Conservation (phyloP, 1,140 invertebrate genomes). For the Zaprionus camerounensis region DNA sequence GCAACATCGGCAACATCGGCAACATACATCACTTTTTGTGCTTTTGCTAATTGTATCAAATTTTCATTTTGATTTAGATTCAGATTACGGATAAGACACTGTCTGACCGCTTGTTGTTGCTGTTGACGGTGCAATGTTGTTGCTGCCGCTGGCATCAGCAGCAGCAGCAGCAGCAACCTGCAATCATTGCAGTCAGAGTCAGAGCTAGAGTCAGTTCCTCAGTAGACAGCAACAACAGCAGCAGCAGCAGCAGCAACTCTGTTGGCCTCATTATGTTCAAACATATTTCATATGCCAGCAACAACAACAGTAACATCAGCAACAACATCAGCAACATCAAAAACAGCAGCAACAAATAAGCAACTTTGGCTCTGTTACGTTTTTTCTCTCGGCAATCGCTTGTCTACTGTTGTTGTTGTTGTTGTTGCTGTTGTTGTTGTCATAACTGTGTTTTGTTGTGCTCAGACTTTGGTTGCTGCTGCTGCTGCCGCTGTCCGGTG, state of each 20-base stretch:
- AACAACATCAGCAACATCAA: slow-evolving; percentile 29
- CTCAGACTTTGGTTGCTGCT: slow-evolving; percentile 42
- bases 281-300: slow-evolving; percentile 70
- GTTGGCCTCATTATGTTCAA: slow-evolving; percentile 68
- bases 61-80: slow-evolving; percentile 55
- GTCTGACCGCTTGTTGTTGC: slow-evolving; percentile 6
- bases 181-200: slow-evolving; percentile 49
- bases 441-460: slow-evolving; percentile 73
- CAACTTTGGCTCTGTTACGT: slow-evolving; percentile 55
- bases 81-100: slow-evolving; percentile 38
- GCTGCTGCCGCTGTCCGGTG: slow-evolving; percentile 67
- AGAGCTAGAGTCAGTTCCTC: slow-evolving; percentile 47
- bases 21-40: slow-evolving; percentile 43
- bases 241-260: slow-evolving; percentile 34
- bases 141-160: slow-evolving; percentile 11
- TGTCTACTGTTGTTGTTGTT: slow-evolving; percentile 17
- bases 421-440: slow-evolving; percentile 64
- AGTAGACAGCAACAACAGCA: slow-evolving; percentile 34
- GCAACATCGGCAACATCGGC: slow-evolving; percentile 22
- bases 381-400: slow-evolving; percentile 42
- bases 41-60: slow-evolving; percentile 56
- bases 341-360: slow-evolving; percentile 40
- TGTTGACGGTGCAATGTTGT: slow-evolving; percentile 28
- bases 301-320: slow-evolving; percentile 26
- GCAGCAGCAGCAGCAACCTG: slow-evolving; percentile 35